Evolutionary conservation across 2,113 vertebrate genomes (phyloP), one percentile per base, ranked within the genome.

Genomic region (Scartelaos histophorus): DNA sequence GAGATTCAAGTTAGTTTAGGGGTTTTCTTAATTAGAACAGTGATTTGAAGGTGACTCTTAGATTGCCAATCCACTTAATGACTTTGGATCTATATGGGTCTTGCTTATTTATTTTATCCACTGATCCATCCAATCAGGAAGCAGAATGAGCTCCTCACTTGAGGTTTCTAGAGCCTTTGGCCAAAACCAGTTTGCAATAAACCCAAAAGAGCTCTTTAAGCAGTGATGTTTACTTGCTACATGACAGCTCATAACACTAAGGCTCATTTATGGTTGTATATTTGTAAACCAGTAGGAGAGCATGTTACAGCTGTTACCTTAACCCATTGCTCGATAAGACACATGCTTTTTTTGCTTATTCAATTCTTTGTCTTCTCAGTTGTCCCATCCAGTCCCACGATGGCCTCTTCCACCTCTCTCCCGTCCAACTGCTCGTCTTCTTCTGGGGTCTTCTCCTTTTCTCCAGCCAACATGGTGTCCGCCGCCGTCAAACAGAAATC

Each of bases 401-500:
- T 98, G 98, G 97, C 96, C 76, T 98, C 98, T 70, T 97, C 97
- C 91, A 98, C 97, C 85, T 97, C 96, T 84, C 95, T 98, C 74
- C 96, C 97, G 70, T 98, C 98, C 85, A 98, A 98, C 93, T 98
- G 98, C 94, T 97, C 95, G 93, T 97, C 96, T 83, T 97, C 98
- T 77, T 97, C 98, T 19, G 96, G 97, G 80, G 96, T 98, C 86
- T 99, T 99, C 93, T 98, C 97, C 92, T 99, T 99, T 93, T 98
- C 98, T 86, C 98, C 98, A 88, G 98, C 98, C 93, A 98, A 98
- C 94, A 98, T 98, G 97, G 98, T 99, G 85, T 98, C 98, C 2
- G 97, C 97, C 3, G 98, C 98, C 1, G 97, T 98, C 86, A 99
- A 99, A 83, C 98, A 99, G 94, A 99, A 99, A 94, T 99, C 97